These are phyloP conservation scores for Caenorhabditis imperialis DNA, from an alignment of 2,888 invertebrate genomes.

Conservation along the genomic window DNA sequence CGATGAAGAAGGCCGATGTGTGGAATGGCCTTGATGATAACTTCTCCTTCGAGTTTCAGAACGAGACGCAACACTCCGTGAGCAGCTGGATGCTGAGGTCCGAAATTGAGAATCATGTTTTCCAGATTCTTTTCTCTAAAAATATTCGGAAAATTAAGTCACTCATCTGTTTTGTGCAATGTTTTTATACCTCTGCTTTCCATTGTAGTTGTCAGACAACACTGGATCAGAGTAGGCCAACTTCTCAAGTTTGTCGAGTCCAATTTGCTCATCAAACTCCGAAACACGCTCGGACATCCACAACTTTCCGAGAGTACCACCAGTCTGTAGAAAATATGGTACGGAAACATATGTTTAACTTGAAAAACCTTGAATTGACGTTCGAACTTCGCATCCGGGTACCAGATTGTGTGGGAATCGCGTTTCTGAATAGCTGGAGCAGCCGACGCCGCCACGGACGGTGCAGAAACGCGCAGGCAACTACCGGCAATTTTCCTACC, in stretches of 20 bases:
- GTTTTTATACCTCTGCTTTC: conserved; percentile 68
- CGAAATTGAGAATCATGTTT: conserved; percentile 90
- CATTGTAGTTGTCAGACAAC: conserved; percentile 64
- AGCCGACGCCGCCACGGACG: conserved; percentile 32
- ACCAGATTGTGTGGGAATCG: conserved; percentile 76
- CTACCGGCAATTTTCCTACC: conserved; percentile 51
- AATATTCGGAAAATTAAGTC: conserved; percentile 9
- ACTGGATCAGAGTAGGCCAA: conserved; percentile 66
- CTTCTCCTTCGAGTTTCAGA: conserved; percentile 89
- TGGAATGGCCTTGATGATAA: conserved; percentile 90
- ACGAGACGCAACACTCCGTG: conserved; percentile 91
- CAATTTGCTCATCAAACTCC: conserved; percentile 66
- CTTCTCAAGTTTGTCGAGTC: conserved; percentile 69
- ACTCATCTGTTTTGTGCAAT: background rate
- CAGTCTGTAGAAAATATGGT: conserved; percentile 56
- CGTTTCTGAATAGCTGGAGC: conserved; percentile 54
- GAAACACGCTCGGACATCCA: conserved; percentile 64
- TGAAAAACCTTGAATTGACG: conserved; percentile 72
- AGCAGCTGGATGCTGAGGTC: conserved; percentile 94
- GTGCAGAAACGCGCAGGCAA: conserved; percentile 33
- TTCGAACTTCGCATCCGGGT: conserved; percentile 77
- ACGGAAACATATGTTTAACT: background rate
- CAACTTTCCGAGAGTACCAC: conserved; percentile 67
- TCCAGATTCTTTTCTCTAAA: conserved; percentile 87
- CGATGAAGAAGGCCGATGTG: conserved; percentile 97